These are phyloP conservation scores for Ichneumoninae sp. DNA, from an alignment of 2,888 invertebrate species.

Conservation along the genomic window DNA sequence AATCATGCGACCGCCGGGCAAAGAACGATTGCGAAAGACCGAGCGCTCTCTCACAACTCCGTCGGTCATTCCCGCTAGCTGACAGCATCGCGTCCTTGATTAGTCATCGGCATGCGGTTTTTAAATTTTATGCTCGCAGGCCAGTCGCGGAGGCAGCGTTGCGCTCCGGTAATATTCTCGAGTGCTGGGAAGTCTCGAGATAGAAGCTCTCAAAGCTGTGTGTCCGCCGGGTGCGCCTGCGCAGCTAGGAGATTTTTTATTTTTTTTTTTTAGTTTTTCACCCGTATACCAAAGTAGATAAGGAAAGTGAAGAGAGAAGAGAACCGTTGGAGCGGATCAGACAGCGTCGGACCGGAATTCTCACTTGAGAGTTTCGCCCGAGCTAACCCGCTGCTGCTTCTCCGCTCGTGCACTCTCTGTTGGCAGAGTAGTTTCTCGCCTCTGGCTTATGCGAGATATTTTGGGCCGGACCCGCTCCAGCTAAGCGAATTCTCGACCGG, in stretches of 20 bases:
- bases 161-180: constrained; percentile 13
- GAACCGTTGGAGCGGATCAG: constrained; percentile 41
- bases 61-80: constrained; percentile 11
- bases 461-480: constrained; percentile 40
- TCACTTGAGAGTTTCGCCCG: constrained; percentile 36
- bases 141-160: not conserved
- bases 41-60: not conserved
- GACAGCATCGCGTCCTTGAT: constrained; percentile 20
- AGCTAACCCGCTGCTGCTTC: constrained; percentile 9
- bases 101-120: constrained; percentile 3
- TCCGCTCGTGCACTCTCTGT: not conserved
- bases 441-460: constrained; percentile 31
- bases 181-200: constrained; percentile 13
- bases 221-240: not conserved
- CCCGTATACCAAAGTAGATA: constrained; percentile 25
- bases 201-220: constrained; percentile 4
- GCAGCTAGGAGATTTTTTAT: not conserved
- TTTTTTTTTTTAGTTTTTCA: not conserved
- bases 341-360: constrained; percentile 1
- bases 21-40: no score
- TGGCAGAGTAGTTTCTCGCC: constrained; percentile 13
- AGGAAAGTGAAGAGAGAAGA: constrained; percentile 28
- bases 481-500: not conserved
- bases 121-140: constrained; percentile 8
- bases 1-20: no score